Evolutionary conservation across 2,888 invertebrate genomes (phyloP).

Genomic region (Seira sanloemensis): DNA sequence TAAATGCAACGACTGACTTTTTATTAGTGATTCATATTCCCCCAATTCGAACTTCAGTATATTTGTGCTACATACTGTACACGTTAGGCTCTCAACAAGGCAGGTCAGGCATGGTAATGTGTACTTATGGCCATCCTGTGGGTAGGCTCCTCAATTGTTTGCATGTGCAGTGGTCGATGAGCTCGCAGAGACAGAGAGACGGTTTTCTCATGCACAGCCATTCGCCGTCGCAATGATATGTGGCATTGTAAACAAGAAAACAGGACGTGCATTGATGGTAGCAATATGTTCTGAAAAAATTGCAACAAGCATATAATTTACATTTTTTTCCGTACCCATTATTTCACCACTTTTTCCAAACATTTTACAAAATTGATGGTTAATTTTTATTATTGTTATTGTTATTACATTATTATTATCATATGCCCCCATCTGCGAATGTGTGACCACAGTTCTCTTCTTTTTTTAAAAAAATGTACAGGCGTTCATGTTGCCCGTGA

Average conservation of each 20-base stretch:
- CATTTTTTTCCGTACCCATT: conserved; percentile 30
- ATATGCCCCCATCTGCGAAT: not conserved
- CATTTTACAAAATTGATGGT: not conserved
- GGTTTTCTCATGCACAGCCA: not conserved
- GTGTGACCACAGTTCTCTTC: not conserved
- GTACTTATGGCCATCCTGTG: not conserved
- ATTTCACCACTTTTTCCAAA: not conserved
- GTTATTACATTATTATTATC: not conserved
- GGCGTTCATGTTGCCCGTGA: not conserved
- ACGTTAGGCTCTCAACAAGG: too few species aligned
- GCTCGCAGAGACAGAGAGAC: too few species aligned
- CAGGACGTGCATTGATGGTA: conserved; percentile 15
- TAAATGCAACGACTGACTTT: too few species aligned
- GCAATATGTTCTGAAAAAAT: conserved; percentile 24
- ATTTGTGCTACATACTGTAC: too few species aligned
- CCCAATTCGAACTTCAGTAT: too few species aligned
- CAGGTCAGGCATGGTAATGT: not conserved
- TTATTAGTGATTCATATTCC: too few species aligned
- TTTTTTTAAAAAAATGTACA: not conserved
- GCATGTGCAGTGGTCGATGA: not conserved
- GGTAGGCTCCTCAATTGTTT: not conserved
- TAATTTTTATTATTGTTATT: conserved; percentile 23
- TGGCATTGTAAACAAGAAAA: not conserved
- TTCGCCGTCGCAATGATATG: not conserved
- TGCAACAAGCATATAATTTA: conserved; percentile 45